Base-by-base conservation (phyloP, 2,113 vertebrate species). In the Archilochus colubris region DNA sequence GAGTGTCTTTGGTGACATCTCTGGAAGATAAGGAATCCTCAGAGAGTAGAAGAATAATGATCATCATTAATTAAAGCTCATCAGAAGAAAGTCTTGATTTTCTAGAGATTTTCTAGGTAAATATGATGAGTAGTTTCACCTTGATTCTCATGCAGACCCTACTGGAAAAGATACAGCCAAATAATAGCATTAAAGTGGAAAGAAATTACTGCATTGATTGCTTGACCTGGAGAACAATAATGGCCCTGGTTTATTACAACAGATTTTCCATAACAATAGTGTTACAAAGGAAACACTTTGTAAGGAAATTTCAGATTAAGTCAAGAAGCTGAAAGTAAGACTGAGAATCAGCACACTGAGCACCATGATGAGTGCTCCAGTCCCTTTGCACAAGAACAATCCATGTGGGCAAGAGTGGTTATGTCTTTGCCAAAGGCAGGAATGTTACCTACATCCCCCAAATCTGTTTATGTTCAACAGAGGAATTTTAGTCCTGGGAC, bases 191-290 rank as follows among this genome's bases (percentile, higher is more conserved):
- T 95, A 93, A 93, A 94, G 93, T 95, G 92, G 86, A 95, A 94
- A 92, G 95, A 97, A 97, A 97, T 97, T 94, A 92, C 94, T 86
- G 86, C 96, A 95, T 91, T 96, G 95, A 96, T 95, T 96, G 92
- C 82, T 96, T 95, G 93, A 97, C 94, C 93, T 95, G 86, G 94
- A 94, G 94, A 97, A 95, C 93, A 95, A 95, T 94, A 95, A 96
- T 91, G 82, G 80, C 78, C 46, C 66, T 92, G 0, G 1, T 82
- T 80, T 93, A 90, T 88, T 93, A 90, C 61, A 86, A 88, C 92
- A 92, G 93, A 92, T 95, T 96, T 95, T 95, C 93, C 73, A 46
- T 96, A 93, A 91, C 82, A 76, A 94, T 92, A 92, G 69, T 76
- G 83, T 81, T 93, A 89, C 86, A 76, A 44, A 84, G 73, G 79